A percentile compares a stretch with the other conserved stretches of the same genome.
Evolutionary conservation across 2,888 invertebrate genomes (phyloP).

Genomic region (Rhodophaea formosa): DNA sequence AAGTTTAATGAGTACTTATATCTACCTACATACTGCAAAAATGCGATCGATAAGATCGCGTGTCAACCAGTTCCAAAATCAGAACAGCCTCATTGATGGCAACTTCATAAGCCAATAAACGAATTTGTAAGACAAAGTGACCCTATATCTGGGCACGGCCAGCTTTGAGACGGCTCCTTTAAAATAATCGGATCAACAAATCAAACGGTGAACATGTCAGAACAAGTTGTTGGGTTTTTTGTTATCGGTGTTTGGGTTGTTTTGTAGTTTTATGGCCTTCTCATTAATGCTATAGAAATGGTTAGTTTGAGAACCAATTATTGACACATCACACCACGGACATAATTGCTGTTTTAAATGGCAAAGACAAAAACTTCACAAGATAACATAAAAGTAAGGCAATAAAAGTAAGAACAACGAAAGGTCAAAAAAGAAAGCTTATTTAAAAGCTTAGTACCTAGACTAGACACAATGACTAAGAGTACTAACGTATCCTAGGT

Average conservation of each 20-base stretch:
- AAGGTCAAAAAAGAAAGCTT: too few relatives aligned
- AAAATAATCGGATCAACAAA: slow-evolving; percentile 69
- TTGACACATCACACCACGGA: slow-evolving; percentile 53
- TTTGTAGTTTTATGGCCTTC: slow-evolving; percentile 73
- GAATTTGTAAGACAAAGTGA: slow-evolving; percentile 66
- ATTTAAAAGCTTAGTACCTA: too few relatives aligned
- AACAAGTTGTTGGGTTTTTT: slow-evolving; percentile 65
- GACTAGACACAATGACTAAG: too few relatives aligned
- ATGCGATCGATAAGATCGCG: neutral
- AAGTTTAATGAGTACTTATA: too few relatives aligned
- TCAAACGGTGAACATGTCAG: slow-evolving; percentile 71
- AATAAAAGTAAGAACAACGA: too few relatives aligned
- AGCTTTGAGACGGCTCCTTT: slow-evolving; percentile 42
- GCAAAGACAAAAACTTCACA: too few relatives aligned
- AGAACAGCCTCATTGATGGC: slow-evolving; percentile 30
- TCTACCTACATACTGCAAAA: neutral
- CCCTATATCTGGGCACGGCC: slow-evolving; percentile 48
- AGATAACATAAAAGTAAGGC: too few relatives aligned
- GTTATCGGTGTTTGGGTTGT: slow-evolving; percentile 62
- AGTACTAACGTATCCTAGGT: too few relatives aligned
- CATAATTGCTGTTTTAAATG: too few relatives aligned
- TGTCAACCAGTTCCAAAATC: slow-evolving; percentile 9
- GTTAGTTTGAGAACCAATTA: slow-evolving; percentile 50
- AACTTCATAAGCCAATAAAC: slow-evolving; percentile 53
- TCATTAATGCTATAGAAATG: slow-evolving; percentile 61